A percentile compares a stretch with the other conserved stretches of the same genome.
phyloP scores from a whole-genome alignment of 1,140 invertebrate species.

The Melanaphis sacchari region DNA sequence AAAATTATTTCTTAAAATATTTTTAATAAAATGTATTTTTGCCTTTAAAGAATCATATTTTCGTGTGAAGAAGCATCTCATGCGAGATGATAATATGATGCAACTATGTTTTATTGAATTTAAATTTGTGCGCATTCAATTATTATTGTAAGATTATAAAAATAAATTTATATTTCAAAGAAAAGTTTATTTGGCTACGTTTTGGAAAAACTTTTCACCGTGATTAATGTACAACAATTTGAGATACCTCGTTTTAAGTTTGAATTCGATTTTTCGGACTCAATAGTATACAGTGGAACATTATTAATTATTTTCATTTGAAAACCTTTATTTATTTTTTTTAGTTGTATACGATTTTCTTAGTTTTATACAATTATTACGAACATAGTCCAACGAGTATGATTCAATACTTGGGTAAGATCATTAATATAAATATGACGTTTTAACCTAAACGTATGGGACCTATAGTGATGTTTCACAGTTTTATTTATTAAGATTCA shows the following conservation, averaged over 20 bases:
- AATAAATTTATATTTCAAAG: not conserved
- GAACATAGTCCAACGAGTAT: not conserved
- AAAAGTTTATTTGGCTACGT: conserved; percentile 15
- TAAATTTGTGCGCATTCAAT: not conserved
- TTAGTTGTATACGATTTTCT: not conserved
- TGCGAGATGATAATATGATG: not conserved
- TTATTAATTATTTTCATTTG: conserved; percentile 12
- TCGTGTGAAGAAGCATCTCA: not conserved
- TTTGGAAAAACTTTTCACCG: not conserved
- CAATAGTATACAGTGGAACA: not conserved
- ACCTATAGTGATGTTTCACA: not conserved
- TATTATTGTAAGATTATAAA: not conserved
- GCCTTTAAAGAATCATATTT: not conserved
- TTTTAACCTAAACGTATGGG: not conserved
- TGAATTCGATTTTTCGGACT: not conserved
- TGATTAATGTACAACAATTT: not conserved
- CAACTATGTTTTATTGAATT: not conserved
- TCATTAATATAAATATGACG: conserved; percentile 4
- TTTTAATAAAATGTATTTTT: not conserved
- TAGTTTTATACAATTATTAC: not conserved
- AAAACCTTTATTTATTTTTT: not conserved
- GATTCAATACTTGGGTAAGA: not conserved
- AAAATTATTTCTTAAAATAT: not conserved
- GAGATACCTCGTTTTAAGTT: not conserved
- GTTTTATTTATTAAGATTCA: not conserved